phyloP scores from a whole-genome alignment of 1,140 invertebrate genomes.

The Gonatopus flavifemur region DNA sequence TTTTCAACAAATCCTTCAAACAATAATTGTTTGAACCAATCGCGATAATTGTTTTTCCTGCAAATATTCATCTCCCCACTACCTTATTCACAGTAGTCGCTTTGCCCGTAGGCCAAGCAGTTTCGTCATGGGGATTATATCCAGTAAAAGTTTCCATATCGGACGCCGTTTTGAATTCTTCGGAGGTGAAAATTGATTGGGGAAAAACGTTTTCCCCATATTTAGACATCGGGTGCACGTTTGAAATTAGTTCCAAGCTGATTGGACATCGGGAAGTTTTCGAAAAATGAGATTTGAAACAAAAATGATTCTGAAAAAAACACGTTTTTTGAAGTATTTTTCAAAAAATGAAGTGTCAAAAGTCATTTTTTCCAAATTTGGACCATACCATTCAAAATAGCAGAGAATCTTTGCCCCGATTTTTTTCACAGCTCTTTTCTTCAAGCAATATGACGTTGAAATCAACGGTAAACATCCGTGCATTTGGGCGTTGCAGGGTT shows the following conservation, averaged over 20 bases:
- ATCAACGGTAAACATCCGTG: background rate
- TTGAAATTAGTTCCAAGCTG: no score
- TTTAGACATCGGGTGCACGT: no score
- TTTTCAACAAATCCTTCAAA: no score
- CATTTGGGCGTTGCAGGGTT: background rate
- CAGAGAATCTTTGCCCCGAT: background rate
- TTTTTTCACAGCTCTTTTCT: background rate
- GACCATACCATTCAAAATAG: background rate
- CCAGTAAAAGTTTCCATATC: background rate
- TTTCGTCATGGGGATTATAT: no score
- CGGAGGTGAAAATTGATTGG: background rate
- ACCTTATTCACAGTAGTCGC: no score
- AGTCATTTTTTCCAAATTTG: background rate
- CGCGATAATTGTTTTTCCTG: no score
- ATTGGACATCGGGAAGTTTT: background rate
- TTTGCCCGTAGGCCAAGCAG: no score
- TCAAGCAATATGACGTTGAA: background rate
- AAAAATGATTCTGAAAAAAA: background rate
- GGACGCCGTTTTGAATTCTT: background rate
- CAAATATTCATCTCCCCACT: no score
- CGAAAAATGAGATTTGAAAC: background rate
- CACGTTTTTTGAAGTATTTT: background rate
- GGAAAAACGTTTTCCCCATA: no score
- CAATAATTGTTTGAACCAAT: no score
- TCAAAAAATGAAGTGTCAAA: background rate